These are phyloP conservation scores for Poecile montanus DNA, from an alignment of 2,797 vertebrate species.

Conservation along the genomic window DNA sequence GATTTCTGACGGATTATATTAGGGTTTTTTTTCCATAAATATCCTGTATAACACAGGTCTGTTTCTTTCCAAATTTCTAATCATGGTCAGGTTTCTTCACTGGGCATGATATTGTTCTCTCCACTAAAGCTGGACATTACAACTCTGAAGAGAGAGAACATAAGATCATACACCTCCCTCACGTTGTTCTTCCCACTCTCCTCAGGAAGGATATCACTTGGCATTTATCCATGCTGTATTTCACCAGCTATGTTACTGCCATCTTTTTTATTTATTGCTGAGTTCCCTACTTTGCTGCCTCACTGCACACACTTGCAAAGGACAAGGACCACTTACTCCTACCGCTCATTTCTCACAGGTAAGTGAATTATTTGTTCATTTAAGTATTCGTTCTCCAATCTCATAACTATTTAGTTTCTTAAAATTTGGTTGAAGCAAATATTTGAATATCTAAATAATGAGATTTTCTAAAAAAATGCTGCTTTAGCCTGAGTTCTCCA, in stretches of 20 bases:
- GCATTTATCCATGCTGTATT: background rate
- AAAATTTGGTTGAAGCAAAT: background rate
- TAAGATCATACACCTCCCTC: fast-evolving
- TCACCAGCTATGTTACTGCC: background rate
- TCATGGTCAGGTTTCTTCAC: background rate
- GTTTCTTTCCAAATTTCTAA: background rate
- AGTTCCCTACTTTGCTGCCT: background rate
- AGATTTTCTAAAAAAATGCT: background rate
- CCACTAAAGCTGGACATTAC: background rate
- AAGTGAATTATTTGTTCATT: background rate
- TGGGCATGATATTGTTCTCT: background rate
- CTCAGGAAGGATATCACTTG: background rate
- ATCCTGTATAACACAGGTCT: background rate
- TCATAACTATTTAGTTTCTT: background rate
- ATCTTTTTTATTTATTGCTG: background rate
- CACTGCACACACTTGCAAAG: background rate
- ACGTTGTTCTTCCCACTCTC: background rate
- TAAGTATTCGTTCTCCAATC: background rate
- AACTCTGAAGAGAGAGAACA: background rate
- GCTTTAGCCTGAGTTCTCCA: background rate
- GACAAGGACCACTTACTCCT: background rate
- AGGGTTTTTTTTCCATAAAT: background rate
- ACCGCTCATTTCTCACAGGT: background rate
- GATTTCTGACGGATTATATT: background rate
- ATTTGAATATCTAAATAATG: background rate